These are phyloP conservation scores for Platycheirus rosarum DNA, from an alignment of 2,888 invertebrate species.

Conservation along the genomic window DNA sequence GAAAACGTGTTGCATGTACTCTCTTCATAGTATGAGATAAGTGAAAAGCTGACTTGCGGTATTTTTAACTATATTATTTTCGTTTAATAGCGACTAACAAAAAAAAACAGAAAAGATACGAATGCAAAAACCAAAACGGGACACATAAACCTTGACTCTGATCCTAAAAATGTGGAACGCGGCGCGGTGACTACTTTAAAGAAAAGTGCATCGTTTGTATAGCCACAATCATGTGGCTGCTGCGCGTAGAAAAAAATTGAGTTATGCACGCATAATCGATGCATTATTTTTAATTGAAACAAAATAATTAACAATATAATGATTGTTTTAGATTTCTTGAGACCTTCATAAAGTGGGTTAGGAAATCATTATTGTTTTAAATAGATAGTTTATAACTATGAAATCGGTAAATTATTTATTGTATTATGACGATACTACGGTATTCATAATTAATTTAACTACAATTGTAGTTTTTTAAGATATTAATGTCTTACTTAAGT, in stretches of 20 bases:
- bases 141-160: slow-evolving; percentile 76
- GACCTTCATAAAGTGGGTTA: background rate
- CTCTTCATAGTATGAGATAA: slow-evolving; percentile 26
- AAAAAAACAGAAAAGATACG: slow-evolving; percentile 39
- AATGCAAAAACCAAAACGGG: slow-evolving; percentile 68
- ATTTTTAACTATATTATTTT: slow-evolving; percentile 53
- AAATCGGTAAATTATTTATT: no score
- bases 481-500: no score
- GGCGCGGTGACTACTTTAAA: slow-evolving; percentile 29
- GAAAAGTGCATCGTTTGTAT: slow-evolving; percentile 22
- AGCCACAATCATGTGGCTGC: slow-evolving; percentile 21
- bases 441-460: no score
- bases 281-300: background rate
- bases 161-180: slow-evolving; percentile 74
- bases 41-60: slow-evolving; percentile 69
- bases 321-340: no score
- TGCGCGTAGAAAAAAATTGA: background rate
- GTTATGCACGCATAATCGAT: slow-evolving; percentile 29
- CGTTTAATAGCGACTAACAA: background rate
- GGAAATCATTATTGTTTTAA: no score
- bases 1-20: slow-evolving; percentile 54
- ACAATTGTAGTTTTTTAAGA: no score
- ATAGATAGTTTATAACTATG: no score
- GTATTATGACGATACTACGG: no score
- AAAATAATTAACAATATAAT: background rate